Conservation (phyloP, 2,888 invertebrate genomes). For the Lamellibrachia columna region DNA sequence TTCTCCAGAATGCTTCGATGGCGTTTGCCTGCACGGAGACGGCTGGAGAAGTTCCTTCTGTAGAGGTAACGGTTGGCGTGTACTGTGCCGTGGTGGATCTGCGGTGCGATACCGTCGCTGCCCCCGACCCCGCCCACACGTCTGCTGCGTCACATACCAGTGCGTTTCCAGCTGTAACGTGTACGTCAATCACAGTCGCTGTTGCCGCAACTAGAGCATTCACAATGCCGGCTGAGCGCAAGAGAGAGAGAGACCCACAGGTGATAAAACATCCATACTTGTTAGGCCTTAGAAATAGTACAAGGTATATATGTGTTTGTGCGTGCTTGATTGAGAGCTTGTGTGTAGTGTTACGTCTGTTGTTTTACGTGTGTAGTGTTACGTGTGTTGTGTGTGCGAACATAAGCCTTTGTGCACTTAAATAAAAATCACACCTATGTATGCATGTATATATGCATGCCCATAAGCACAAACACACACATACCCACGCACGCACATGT, state of each 20-base stretch:
- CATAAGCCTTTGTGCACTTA: too few species aligned
- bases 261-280: neutral
- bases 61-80: neutral
- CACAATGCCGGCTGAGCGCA: neutral
- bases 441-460: too few species aligned
- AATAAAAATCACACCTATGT: too few species aligned
- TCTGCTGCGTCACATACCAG: neutral
- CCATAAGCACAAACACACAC: too few species aligned
- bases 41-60: neutral
- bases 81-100: neutral
- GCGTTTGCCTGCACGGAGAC: neutral
- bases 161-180: neutral
- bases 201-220: neutral
- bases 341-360: too few species aligned
- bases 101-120: neutral
- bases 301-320: too few species aligned
- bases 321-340: too few species aligned
- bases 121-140: neutral
- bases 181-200: neutral
- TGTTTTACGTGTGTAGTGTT: too few species aligned
- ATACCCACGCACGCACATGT: too few species aligned
- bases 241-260: neutral
- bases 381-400: too few species aligned
- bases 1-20: neutral
- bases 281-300: too few species aligned